Percentiles rank a stretch among this genome's conserved stretches.
phyloP scores from a whole-genome alignment of 1,140 invertebrate genomes.

The Copidosoma floridanum region DNA sequence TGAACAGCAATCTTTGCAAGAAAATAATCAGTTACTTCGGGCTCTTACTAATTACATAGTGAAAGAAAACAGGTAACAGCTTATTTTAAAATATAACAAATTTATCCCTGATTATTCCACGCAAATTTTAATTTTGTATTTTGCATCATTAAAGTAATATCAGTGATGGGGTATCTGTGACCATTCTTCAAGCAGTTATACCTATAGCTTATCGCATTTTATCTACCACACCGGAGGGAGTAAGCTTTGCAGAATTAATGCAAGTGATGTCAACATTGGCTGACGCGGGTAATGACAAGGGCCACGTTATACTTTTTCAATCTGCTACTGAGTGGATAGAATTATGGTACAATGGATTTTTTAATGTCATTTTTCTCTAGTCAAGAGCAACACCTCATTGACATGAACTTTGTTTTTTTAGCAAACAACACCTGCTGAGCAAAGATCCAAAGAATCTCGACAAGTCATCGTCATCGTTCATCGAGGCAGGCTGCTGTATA shows the following conservation, averaged over 20 bases:
- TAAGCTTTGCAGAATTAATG: conserved; percentile 80
- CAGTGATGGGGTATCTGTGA: conserved; percentile 68
- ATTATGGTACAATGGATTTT: conserved; percentile 55
- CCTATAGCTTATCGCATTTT: conserved; percentile 72
- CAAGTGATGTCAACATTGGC: conserved; percentile 78
- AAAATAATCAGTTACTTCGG: conserved; percentile 72
- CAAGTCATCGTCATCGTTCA: conserved; percentile 55
- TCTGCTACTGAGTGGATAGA: conserved; percentile 79
- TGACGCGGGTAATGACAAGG: conserved; percentile 72
- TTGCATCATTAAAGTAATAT: conserved; percentile 52
- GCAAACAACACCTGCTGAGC: conserved; percentile 48
- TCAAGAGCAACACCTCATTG: too few species aligned
- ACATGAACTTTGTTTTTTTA: conserved; percentile 9
- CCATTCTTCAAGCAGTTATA: conserved; percentile 74
- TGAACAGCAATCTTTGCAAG: conserved; percentile 58
- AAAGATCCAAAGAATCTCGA: conserved; percentile 47
- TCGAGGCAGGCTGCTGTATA: conserved; percentile 77
- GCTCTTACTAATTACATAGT: conserved; percentile 74
- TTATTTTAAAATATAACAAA: too few species aligned
- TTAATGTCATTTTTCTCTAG: not conserved
- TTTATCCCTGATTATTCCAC: not conserved
- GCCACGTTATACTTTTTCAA: conserved; percentile 77
- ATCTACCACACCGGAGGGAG: conserved; percentile 62
- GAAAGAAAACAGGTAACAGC: conserved; percentile 63
- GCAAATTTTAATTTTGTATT: conserved; percentile 6